Evolutionary conservation across 2,113 vertebrate species (phyloP), one percentile per base, ranked within the genome.

Genomic region (Lampris incognitus): DNA sequence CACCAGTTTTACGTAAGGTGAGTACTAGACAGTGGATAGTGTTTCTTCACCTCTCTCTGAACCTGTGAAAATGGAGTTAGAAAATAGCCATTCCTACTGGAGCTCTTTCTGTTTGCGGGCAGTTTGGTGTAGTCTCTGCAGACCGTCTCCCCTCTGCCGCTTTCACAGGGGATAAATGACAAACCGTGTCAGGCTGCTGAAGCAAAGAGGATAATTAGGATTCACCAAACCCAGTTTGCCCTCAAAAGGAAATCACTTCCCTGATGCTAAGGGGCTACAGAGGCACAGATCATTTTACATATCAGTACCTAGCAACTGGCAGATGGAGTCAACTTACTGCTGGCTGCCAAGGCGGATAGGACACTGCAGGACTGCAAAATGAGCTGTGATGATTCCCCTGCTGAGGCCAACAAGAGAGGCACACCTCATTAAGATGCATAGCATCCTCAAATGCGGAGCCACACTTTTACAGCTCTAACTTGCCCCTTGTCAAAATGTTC

Each of bases 221-320:
- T 94, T 94, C 91, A 93, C 85, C 64, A 90, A 93, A 92, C 87
- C 88, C 89, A 89, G 88, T 92, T 87, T 93, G 91, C 90, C 91
- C 90, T 92, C 90, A 90, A 90, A 92, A 91, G 89, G 91, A 88
- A 94, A 93, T 93, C 88, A 90, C 92, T 89, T 92, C 91, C 90
- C 87, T 84, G 90, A 86, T 92, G 91, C 91, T 93, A 74, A 80
- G 90, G 88, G 89, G 90, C 88, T 84, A 87, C 83, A 68, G 66
- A 93, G 92, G 91, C 89, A 83, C 88, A 88, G 89, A 92, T 92
- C 93, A 92, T 92, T 94, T 93, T 91, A 94, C 92, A 91, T 92
- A 93, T 94, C 91, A 92, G 93, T 90, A 93, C 91, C 93, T 93
- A 94, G 92, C 89, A 93, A 93, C 93, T 91, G 89, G 90, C 92